Conservation (phyloP, 1,140 invertebrate species). For the Tetramorium parvispinum region DNA sequence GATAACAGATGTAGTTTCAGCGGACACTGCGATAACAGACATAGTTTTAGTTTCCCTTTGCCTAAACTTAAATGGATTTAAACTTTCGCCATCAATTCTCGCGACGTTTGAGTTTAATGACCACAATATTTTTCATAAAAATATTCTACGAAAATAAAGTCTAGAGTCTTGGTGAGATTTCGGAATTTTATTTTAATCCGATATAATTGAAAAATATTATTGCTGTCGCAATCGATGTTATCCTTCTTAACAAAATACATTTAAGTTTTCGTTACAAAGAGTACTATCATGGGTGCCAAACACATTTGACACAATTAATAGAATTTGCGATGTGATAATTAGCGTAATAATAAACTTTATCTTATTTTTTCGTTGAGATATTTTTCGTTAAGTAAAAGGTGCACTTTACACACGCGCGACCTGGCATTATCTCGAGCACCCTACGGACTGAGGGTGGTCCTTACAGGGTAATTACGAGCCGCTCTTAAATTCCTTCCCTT, state of each 20-base stretch:
- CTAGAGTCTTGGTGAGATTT: too few species aligned
- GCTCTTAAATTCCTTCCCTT: constrained; percentile 56
- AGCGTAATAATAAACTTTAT: background rate
- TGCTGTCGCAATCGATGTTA: background rate
- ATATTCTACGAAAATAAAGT: background rate
- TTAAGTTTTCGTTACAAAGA: background rate
- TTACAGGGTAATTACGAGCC: constrained; percentile 39
- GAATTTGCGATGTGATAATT: background rate
- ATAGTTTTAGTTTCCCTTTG: background rate
- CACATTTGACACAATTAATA: background rate
- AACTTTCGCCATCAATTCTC: background rate
- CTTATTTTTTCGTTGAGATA: background rate
- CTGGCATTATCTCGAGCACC: background rate
- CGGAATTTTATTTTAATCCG: background rate
- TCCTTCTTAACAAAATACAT: background rate
- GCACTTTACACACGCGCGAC: background rate
- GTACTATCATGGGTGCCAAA: background rate
- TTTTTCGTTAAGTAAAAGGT: constrained; percentile 8
- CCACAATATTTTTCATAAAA: background rate
- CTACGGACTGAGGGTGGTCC: constrained; percentile 4
- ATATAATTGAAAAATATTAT: background rate
- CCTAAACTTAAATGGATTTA: background rate
- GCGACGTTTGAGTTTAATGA: background rate
- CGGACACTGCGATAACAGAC: background rate
- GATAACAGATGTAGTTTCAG: background rate